A percentile compares a stretch with the other conserved stretches of the same genome.
Conservation (phyloP, 1,140 invertebrate genomes). For the Triops cancriformis region DNA sequence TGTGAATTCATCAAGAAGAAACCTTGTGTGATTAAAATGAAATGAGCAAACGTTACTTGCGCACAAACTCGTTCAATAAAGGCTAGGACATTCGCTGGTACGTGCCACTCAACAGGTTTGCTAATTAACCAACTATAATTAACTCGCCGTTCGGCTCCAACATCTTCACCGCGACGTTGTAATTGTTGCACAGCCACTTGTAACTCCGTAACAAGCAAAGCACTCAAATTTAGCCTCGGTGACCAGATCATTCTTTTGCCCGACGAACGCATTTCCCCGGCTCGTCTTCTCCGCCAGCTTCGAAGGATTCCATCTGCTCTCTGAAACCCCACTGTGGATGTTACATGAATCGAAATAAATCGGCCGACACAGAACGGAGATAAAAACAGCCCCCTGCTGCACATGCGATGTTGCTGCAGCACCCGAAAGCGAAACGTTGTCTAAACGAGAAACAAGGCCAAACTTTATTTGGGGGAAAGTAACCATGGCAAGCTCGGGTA, state of each 20-base stretch:
- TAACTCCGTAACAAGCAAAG: not conserved
- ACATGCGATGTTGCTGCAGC: not conserved
- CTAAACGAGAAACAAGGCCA: not conserved
- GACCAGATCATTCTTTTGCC: not conserved
- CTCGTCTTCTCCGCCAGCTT: not conserved
- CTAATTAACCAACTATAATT: not conserved
- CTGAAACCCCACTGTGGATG: not conserved
- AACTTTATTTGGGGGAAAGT: not conserved
- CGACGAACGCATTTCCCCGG: not conserved
- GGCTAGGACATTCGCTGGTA: not conserved
- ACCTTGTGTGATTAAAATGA: not conserved
- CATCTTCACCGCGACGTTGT: not conserved
- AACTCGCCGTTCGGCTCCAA: not conserved
- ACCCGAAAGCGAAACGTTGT: not conserved
- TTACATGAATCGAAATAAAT: not conserved
- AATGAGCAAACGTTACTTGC: not conserved
- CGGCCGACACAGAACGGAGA: not conserved
- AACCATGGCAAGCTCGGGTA: not conserved
- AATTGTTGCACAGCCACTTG: not conserved
- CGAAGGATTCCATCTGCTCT: not conserved
- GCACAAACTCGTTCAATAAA: slow-evolving; percentile 6
- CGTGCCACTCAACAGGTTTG: not conserved
- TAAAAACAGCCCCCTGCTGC: not conserved
- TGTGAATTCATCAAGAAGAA: not conserved
- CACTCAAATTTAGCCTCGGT: not conserved